A percentile compares a stretch with the other conserved stretches of the same genome.
phyloP scores from a whole-genome alignment of 1,140 invertebrate species.

The Procambarus clarkii region DNA sequence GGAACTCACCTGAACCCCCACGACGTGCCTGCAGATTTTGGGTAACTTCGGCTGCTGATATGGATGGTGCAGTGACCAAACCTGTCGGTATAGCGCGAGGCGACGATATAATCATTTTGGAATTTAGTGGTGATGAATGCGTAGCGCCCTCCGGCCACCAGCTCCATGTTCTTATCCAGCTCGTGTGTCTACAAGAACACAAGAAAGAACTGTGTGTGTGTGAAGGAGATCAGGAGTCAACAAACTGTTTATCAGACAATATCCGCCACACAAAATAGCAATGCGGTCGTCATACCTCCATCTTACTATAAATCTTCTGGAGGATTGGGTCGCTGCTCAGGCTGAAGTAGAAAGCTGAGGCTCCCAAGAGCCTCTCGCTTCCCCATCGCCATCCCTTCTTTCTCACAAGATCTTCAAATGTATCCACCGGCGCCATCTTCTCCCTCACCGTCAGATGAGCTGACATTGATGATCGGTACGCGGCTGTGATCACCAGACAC shows the following conservation, averaged over 20 bases:
- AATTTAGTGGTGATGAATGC: conserved; percentile 54
- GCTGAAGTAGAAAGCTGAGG: conserved; percentile 18
- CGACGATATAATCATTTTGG: conserved; percentile 29
- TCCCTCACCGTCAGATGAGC: conserved; percentile 37
- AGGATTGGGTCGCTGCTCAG: conserved; percentile 4
- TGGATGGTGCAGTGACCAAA: conserved; percentile 38
- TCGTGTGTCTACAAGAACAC: no score
- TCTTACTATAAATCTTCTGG: background rate
- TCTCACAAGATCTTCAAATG: conserved; percentile 27
- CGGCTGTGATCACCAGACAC: conserved; percentile 19
- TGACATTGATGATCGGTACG: conserved; percentile 28
- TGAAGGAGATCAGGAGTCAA: no score
- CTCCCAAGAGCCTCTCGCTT: background rate
- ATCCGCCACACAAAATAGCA: background rate
- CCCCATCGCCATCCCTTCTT: conserved; percentile 26
- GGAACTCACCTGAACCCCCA: conserved; percentile 47
- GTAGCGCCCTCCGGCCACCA: conserved; percentile 25
- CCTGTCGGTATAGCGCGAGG: conserved; percentile 30
- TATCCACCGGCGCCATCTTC: conserved; percentile 20
- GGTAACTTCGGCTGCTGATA: conserved; percentile 7
- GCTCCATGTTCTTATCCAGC: conserved; percentile 28
- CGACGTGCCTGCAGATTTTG: conserved; percentile 36
- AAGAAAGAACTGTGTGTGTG: no score
- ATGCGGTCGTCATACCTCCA: background rate
- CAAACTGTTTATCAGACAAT: no score